Evolutionary conservation across 2,797 vertebrate genomes (phyloP).

Genomic region (Coccyzus lansbergi): DNA sequence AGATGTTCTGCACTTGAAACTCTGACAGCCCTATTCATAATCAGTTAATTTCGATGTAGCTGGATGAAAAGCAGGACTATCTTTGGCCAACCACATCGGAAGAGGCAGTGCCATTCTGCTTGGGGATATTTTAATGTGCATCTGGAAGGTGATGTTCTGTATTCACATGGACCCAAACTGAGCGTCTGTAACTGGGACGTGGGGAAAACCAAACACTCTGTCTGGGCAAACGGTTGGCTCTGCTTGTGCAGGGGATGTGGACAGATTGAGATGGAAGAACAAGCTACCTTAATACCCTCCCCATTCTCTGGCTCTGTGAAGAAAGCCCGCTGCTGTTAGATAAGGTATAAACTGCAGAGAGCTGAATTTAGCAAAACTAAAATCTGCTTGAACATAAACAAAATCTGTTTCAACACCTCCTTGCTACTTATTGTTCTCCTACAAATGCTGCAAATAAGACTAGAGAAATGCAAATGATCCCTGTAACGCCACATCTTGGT

Average conservation of each 20-base stretch:
- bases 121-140: not conserved
- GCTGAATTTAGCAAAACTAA: not conserved
- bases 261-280: not conserved
- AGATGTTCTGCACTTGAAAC: not conserved
- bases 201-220: not conserved
- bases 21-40: not conserved
- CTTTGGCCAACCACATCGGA: not conserved
- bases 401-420: not conserved
- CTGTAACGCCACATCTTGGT: not conserved
- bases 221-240: not conserved
- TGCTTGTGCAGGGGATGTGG: not conserved
- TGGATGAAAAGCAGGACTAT: not conserved
- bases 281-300: not conserved
- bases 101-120: not conserved
- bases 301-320: not conserved
- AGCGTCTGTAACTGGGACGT: not conserved
- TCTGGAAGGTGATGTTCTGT: not conserved
- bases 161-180: not conserved
- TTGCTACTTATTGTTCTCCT: rapidly evolving
- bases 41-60: not conserved
- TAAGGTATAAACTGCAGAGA: not conserved
- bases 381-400: not conserved
- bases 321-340: not conserved
- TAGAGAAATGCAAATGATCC: not conserved
- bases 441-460: not conserved